phyloP scores from a whole-genome alignment of 2,113 vertebrate species.

The Bufo bufo region DNA sequence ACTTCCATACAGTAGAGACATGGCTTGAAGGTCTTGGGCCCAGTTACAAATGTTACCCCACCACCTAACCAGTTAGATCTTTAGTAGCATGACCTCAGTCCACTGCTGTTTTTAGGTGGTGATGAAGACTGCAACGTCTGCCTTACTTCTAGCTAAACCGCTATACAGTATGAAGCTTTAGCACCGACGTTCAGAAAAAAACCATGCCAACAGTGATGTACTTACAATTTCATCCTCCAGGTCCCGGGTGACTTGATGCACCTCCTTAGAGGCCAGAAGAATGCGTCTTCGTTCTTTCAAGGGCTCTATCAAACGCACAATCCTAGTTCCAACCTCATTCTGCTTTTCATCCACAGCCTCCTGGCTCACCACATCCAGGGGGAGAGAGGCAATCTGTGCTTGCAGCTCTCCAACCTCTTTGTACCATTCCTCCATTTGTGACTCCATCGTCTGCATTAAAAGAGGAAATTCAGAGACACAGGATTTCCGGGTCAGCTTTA shows the following conservation, averaged over 20 bases:
- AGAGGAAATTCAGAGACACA: background rate
- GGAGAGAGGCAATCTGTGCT: slow-evolving; percentile 79
- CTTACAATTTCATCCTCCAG: slow-evolving; percentile 90
- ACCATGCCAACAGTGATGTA: slow-evolving; percentile 22
- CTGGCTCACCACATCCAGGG: slow-evolving; percentile 75
- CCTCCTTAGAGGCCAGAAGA: slow-evolving; percentile 88
- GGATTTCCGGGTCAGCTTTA: background rate
- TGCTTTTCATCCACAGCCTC: slow-evolving; percentile 78
- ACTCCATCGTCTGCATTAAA: slow-evolving; percentile 82
- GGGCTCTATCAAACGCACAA: slow-evolving; percentile 88
- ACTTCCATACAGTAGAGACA: background rate
- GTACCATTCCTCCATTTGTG: slow-evolving; percentile 89
- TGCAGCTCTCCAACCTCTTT: slow-evolving; percentile 86
- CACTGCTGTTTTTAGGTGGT: no score
- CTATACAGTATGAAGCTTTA: background rate
- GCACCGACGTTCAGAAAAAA: background rate
- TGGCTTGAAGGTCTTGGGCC: background rate
- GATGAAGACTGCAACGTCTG: no score
- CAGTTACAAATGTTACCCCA: background rate
- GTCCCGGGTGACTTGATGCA: slow-evolving; percentile 90
- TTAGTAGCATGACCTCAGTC: no score
- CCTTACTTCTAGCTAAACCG: no score
- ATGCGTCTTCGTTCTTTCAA: slow-evolving; percentile 86
- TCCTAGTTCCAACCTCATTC: slow-evolving; percentile 79
- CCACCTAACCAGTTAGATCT: no score